These are phyloP conservation scores for Ceyx cyanopectus DNA, from an alignment of 2,113 vertebrate genomes.

Conservation along the genomic window DNA sequence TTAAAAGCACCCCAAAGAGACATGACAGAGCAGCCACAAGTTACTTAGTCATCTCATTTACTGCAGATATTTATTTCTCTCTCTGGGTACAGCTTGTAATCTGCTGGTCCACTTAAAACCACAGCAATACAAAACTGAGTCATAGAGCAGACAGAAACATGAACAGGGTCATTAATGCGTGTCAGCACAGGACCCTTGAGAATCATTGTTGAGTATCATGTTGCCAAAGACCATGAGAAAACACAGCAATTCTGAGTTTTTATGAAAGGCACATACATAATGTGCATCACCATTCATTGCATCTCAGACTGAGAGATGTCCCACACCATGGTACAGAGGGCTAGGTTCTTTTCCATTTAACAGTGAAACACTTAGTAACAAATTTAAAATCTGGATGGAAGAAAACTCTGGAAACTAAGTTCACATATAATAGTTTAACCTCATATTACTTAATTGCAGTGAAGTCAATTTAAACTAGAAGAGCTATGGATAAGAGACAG, in stretches of 20 bases:
- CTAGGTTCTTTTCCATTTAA: neutral
- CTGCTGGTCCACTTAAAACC: neutral
- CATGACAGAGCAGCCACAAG: neutral
- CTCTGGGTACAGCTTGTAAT: neutral
- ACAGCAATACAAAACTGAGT: neutral
- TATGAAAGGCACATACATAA: fast-evolving
- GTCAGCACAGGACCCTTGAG: neutral
- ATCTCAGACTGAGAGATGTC: neutral
- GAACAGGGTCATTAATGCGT: neutral
- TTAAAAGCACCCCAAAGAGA: neutral
- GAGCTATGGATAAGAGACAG: neutral
- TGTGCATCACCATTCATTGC: neutral
- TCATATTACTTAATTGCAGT: neutral
- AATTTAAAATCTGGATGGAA: neutral
- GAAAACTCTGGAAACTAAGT: neutral
- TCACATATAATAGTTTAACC: neutral
- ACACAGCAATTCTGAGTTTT: neutral
- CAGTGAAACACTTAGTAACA: neutral
- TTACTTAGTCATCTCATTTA: neutral
- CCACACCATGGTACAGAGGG: fast-evolving
- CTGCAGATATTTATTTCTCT: neutral
- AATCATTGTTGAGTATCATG: neutral
- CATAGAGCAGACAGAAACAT: neutral
- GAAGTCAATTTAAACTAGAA: neutral
- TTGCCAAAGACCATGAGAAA: neutral